phyloP scores from a whole-genome alignment of 2,113 vertebrate species.

The Emydocephalus ijimae region DNA sequence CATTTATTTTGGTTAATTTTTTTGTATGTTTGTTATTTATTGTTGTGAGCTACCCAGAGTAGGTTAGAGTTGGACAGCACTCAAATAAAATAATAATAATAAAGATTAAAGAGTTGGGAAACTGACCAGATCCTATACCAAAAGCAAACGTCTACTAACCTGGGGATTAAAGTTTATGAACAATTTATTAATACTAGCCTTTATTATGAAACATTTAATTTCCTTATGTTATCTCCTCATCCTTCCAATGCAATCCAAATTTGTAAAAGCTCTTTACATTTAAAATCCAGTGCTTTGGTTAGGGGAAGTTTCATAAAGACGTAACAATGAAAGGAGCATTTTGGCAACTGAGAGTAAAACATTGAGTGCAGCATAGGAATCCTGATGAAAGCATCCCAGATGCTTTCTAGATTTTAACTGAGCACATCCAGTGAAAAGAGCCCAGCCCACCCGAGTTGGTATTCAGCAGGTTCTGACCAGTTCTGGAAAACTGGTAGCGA shows the following conservation, averaged over 20 bases:
- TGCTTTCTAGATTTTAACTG: not conserved
- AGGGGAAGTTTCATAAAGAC: not conserved
- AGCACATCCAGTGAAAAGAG: not conserved
- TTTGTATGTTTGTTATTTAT: not conserved
- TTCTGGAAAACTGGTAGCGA: no score
- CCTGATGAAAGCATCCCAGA: not conserved
- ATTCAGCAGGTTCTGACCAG: no score
- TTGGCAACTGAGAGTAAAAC: not conserved
- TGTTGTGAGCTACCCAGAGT: not conserved
- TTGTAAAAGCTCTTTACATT: not conserved
- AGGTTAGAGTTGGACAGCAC: not conserved
- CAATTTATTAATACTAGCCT: not conserved
- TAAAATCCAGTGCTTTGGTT: not conserved
- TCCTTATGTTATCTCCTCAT: not conserved
- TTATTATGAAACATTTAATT: not conserved
- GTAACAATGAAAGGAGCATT: not conserved
- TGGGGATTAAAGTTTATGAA: not conserved
- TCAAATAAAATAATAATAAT: not conserved
- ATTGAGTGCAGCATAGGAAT: not conserved
- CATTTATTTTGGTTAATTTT: not conserved
- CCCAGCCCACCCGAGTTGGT: no score
- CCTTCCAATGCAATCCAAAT: not conserved
- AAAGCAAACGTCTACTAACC: rapidly evolving
- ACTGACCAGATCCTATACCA: not conserved
- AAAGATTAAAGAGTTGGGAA: not conserved